phyloP scores from a whole-genome alignment of 2,113 vertebrate species.

The Pleuronectes platessa region DNA sequence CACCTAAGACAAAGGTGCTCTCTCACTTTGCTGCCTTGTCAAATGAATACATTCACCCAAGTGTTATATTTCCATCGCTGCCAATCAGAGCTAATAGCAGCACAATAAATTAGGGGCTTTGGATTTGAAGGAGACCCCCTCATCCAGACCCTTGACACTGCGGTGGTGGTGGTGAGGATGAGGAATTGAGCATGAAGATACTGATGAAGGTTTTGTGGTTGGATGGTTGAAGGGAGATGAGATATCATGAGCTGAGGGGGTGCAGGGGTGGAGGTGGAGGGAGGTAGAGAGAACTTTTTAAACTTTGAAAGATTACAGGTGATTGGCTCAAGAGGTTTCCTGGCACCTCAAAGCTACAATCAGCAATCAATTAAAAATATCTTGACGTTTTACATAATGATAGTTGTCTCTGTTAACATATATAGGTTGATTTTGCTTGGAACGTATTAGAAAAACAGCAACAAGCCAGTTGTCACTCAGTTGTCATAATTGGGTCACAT shows the following conservation, averaged over 20 bases:
- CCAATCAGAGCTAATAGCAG: too few species aligned
- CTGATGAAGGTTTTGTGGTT: too few species aligned
- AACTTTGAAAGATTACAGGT: not conserved
- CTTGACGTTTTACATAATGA: not conserved
- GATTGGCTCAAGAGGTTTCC: not conserved
- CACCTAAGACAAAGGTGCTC: too few species aligned
- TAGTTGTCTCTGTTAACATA: not conserved
- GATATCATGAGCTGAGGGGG: not conserved
- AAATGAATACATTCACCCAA: too few species aligned
- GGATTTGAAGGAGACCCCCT: too few species aligned
- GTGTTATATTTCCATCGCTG: too few species aligned
- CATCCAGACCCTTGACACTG: too few species aligned
- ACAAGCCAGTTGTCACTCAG: conserved; percentile 56
- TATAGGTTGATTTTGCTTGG: not conserved
- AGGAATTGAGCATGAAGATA: too few species aligned
- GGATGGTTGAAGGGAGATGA: not conserved
- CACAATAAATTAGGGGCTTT: too few species aligned
- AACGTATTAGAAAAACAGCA: not conserved
- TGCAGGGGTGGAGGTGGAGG: not conserved
- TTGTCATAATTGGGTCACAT: conserved; percentile 70
- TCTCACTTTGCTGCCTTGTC: too few species aligned
- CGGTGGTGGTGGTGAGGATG: too few species aligned
- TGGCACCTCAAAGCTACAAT: not conserved
- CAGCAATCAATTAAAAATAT: not conserved
- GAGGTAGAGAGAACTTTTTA: too few species aligned